phyloP scores from a whole-genome alignment of 2,888 invertebrate genomes.

The Myathropa florea region DNA sequence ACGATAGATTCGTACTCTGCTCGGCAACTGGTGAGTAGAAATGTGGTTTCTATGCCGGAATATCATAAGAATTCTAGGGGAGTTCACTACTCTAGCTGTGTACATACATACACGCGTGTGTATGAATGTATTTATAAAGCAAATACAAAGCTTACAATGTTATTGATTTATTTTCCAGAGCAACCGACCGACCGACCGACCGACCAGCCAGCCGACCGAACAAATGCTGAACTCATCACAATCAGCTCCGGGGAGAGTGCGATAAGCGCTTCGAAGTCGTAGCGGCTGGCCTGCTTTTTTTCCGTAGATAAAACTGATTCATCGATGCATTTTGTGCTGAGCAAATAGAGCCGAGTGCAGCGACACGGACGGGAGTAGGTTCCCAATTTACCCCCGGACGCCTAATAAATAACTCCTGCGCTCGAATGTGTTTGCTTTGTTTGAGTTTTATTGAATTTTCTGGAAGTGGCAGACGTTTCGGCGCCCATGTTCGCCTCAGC shows the following conservation, averaged over 20 bases:
- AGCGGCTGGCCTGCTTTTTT: conserved; percentile 61
- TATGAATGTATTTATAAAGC: conserved; percentile 35
- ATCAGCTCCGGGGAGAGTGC: conserved; percentile 49
- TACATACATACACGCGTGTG: background rate
- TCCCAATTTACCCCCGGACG: conserved; percentile 63
- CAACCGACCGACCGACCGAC: background rate
- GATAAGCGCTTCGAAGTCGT: conserved; percentile 50
- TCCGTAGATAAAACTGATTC: conserved; percentile 69
- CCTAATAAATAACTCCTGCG: conserved; percentile 63
- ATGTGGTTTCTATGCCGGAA: background rate
- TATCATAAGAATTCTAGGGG: conserved; percentile 1
- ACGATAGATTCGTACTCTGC: conserved; percentile 13
- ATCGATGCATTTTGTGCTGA: conserved; percentile 65
- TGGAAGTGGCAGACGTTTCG: conserved; percentile 68
- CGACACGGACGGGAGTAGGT: conserved; percentile 50
- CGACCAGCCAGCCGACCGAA: background rate
- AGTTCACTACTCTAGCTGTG: conserved; percentile 42
- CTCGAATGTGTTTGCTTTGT: conserved; percentile 58
- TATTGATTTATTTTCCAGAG: conserved; percentile 64
- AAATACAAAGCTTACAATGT: conserved; percentile 56
- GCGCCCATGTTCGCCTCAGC: conserved; percentile 55
- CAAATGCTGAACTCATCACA: conserved; percentile 63
- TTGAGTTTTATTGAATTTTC: conserved; percentile 57
- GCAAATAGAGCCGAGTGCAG: conserved; percentile 62
- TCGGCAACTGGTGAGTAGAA: background rate